Percentiles rank a stretch among this genome's conserved stretches.
These are phyloP conservation scores for Syritta pipiens DNA, from an alignment of 2,888 invertebrate genomes.

Conservation along the genomic window DNA sequence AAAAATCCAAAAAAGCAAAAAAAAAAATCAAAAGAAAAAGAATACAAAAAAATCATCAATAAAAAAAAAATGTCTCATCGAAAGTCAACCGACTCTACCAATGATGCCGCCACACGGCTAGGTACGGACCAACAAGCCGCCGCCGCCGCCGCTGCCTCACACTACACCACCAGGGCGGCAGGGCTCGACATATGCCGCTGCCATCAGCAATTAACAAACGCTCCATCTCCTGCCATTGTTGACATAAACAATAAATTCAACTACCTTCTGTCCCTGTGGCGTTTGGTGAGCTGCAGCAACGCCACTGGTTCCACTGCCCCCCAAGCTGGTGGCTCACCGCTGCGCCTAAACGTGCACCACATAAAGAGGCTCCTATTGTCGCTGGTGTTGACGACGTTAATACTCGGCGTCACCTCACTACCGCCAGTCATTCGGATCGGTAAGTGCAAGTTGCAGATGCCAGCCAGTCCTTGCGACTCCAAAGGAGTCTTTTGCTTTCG, in stretches of 20 bases:
- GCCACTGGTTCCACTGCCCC: neutral
- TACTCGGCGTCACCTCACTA: conserved; percentile 79
- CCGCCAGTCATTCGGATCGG: conserved; percentile 85
- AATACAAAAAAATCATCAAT: too few relatives aligned
- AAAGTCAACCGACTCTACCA: too few relatives aligned
- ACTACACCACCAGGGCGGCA: neutral
- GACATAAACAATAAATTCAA: conserved; percentile 1
- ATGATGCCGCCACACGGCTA: too few relatives aligned
- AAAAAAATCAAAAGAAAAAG: too few relatives aligned
- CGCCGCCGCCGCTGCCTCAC: neutral
- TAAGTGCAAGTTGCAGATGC: conserved; percentile 75
- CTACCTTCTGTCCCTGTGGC: conserved; percentile 1
- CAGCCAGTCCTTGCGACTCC: neutral
- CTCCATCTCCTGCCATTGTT: conserved; percentile 11
- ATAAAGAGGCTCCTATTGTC: conserved; percentile 33
- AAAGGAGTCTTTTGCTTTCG: neutral
- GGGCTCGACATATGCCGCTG: conserved; percentile 23
- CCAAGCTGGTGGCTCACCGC: too few relatives aligned
- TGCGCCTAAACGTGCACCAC: conserved; percentile 5
- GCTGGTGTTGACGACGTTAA: conserved; percentile 66
- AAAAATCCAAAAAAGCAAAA: too few relatives aligned
- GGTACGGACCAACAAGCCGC: too few relatives aligned
- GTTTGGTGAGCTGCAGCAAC: neutral
- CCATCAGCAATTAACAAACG: conserved; percentile 24
- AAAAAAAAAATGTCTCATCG: too few relatives aligned